phyloP scores from a whole-genome alignment of 2,113 vertebrate genomes.

The Gorilla gorilla region DNA sequence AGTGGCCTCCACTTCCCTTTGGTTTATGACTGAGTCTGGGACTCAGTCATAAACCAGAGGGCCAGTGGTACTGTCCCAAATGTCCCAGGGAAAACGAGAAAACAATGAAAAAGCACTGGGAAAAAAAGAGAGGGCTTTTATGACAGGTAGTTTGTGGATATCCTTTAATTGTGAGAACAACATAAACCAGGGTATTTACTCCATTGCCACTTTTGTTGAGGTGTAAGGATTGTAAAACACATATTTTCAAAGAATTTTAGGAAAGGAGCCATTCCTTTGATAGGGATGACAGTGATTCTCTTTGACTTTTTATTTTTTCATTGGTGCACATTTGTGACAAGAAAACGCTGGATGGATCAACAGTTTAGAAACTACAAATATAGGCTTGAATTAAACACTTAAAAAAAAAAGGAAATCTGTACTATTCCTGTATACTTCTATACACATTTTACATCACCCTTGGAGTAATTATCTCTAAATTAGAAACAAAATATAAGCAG shows the following conservation, averaged over 20 bases:
- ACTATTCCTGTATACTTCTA: not conserved
- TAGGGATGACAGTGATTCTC: conserved; percentile 74
- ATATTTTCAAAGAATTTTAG: conserved; percentile 63
- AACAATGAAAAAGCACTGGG: not conserved
- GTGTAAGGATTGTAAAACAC: not conserved
- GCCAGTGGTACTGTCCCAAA: not conserved
- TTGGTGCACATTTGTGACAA: conserved; percentile 72
- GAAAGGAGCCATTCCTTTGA: conserved; percentile 81
- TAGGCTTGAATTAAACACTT: conserved; percentile 47
- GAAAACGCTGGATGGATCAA: conserved; percentile 77
- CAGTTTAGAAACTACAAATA: conserved; percentile 40
- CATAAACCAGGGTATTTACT: not conserved
- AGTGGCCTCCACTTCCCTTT: not conserved
- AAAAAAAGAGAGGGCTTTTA: not conserved
- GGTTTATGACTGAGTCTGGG: not conserved
- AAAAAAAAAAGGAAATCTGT: not conserved
- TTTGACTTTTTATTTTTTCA: conserved; percentile 70
- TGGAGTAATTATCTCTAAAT: not conserved
- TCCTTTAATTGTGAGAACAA: not conserved
- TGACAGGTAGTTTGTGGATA: not conserved
- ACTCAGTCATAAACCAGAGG: not conserved
- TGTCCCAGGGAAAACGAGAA: not conserved
- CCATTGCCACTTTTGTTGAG: not conserved
- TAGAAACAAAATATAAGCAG: not conserved
- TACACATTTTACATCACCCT: not conserved